These are phyloP conservation scores for Dysdera silvatica DNA, from an alignment of 1,140 invertebrate genomes.

Conservation along the genomic window DNA sequence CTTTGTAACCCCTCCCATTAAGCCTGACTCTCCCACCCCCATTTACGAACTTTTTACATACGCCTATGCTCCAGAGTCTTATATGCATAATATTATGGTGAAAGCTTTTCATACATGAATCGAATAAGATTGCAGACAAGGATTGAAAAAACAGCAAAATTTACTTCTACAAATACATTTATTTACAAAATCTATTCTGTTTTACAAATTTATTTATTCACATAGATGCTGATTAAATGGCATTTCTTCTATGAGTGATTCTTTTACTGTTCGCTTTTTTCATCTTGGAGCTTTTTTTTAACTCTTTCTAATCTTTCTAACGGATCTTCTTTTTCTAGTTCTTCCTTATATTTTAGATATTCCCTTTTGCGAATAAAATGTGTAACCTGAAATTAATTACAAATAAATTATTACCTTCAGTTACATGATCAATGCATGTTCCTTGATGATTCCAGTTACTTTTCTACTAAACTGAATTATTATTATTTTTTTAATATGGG, in stretches of 20 bases:
- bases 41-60: no score
- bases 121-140: neutral
- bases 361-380: slow-evolving; percentile 23
- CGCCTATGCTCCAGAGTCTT: no score
- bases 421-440: neutral
- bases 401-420: neutral
- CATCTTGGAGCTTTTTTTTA: no score
- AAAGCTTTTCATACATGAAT: no score
- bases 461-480: no score
- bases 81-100: no score
- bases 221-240: slow-evolving; percentile 8
- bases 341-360: slow-evolving; percentile 26
- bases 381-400: slow-evolving; percentile 14
- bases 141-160: neutral
- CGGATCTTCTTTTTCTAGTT: slow-evolving; percentile 13
- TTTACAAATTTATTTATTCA: neutral
- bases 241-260: no score
- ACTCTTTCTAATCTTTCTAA: slow-evolving; percentile 8
- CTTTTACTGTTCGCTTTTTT: no score
- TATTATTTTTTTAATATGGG: no score
- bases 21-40: no score
- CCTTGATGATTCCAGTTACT: neutral
- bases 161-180: neutral
- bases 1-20: no score
- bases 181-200: neutral